Percentiles rank a stretch among this genome's conserved stretches.
Conservation (phyloP, 2,797 vertebrate genomes). For the Tauraco hartlaubi region DNA sequence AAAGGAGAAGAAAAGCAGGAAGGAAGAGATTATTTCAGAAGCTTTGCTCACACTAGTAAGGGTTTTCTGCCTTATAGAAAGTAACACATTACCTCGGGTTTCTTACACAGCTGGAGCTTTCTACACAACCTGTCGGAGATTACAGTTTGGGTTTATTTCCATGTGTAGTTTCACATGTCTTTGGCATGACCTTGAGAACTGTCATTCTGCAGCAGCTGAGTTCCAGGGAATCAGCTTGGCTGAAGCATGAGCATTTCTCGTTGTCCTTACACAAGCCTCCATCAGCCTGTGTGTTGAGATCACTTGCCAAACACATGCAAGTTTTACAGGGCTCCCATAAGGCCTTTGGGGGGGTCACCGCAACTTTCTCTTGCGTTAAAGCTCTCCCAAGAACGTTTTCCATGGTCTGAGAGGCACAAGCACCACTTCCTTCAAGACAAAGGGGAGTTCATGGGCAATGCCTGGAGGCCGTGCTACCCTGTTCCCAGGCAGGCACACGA, state of each 20-base stretch:
- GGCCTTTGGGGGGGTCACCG: too few relatives aligned
- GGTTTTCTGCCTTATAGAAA: neutral
- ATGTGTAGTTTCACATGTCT: neutral
- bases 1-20: neutral
- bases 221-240: neutral
- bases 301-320: neutral
- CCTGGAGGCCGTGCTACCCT: neutral
- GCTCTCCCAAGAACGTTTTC: neutral
- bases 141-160: neutral
- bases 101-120: neutral
- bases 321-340: neutral
- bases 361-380: neutral
- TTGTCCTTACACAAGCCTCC: neutral
- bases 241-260: neutral
- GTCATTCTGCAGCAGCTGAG: neutral
- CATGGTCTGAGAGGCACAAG: neutral
- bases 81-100: fast-evolving
- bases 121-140: neutral
- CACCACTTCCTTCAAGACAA: neutral
- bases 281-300: neutral
- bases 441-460: fast-evolving
- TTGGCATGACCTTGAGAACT: neutral
- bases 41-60: neutral
- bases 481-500: neutral
- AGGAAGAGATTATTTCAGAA: neutral